A percentile compares a stretch with the other conserved stretches of the same genome.
These are phyloP conservation scores for Mus minutoides DNA, from an alignment of 2,797 vertebrate species.

Conservation along the genomic window DNA sequence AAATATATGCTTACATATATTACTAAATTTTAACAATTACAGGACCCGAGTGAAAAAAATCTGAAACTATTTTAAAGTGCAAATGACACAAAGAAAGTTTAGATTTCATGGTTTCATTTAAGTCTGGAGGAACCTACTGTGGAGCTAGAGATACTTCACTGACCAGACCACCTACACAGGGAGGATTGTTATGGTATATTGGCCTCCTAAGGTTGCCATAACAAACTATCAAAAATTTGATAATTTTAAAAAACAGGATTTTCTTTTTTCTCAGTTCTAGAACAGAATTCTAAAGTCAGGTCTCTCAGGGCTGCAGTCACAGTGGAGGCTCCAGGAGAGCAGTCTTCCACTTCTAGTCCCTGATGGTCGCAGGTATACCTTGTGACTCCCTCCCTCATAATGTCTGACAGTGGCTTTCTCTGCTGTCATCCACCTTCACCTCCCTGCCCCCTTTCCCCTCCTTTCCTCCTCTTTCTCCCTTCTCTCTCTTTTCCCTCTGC, in stretches of 20 bases:
- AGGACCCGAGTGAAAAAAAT: not conserved
- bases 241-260: not conserved
- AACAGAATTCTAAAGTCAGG: not conserved
- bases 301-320: not conserved
- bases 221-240: not conserved
- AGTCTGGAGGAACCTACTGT: not conserved
- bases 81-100: not conserved
- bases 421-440: not conserved
- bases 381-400: not conserved
- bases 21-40: not conserved
- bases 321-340: not conserved
- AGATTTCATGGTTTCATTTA: not conserved
- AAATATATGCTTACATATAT: not conserved
- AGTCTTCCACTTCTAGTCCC: not conserved
- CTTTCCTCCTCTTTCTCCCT: not conserved
- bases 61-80: conserved; percentile 30
- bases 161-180: not conserved
- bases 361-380: too few species aligned
- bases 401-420: not conserved
- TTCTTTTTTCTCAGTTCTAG: not conserved
- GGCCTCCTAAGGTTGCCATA: not conserved
- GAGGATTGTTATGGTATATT: not conserved
- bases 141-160: not conserved
- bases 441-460: not conserved
- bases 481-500: not conserved